Percentiles rank a stretch among this genome's conserved stretches.
phyloP scores from a whole-genome alignment of 2,888 invertebrate genomes.

The Orthosia gothica region DNA sequence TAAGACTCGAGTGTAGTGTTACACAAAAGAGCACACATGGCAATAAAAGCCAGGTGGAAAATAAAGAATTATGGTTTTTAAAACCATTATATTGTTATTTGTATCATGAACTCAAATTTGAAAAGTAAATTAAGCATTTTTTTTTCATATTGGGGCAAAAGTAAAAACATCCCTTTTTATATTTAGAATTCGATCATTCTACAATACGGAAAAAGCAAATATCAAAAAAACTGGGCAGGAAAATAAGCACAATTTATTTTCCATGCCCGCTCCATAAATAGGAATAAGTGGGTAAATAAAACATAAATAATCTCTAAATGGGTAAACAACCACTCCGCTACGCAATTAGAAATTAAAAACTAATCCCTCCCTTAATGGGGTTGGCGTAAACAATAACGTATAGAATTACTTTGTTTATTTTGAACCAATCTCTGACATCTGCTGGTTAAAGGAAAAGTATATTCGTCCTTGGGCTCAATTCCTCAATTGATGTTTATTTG shows the following conservation, averaged over 20 bases:
- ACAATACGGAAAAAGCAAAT: constrained; percentile 1
- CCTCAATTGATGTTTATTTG: constrained; percentile 40
- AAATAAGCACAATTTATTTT: constrained; percentile 9
- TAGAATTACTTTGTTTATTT: constrained; percentile 50
- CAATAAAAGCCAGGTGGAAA: too few species aligned
- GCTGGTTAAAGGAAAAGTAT: constrained; percentile 21
- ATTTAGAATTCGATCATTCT: background rate
- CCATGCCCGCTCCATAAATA: constrained; percentile 2
- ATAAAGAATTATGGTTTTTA: too few species aligned
- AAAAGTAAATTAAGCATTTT: too few species aligned
- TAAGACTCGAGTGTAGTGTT: too few species aligned
- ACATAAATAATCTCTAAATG: constrained; percentile 23
- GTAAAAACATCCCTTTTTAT: too few species aligned
- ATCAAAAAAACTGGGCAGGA: constrained; percentile 1
- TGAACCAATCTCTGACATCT: constrained; percentile 29
- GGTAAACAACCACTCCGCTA: constrained; percentile 13
- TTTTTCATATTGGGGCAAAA: too few species aligned
- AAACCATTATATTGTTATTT: too few species aligned
- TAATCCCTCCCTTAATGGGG: constrained; percentile 43
- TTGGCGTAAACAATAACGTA: constrained; percentile 38
- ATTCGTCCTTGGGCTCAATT: constrained; percentile 21
- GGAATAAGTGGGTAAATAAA: constrained; percentile 22
- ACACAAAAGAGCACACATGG: too few species aligned
- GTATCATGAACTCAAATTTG: too few species aligned
- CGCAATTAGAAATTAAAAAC: constrained; percentile 59